These are phyloP conservation scores for Jordanella pulchra DNA, from an alignment of 2,797 vertebrate genomes.

Conservation along the genomic window DNA sequence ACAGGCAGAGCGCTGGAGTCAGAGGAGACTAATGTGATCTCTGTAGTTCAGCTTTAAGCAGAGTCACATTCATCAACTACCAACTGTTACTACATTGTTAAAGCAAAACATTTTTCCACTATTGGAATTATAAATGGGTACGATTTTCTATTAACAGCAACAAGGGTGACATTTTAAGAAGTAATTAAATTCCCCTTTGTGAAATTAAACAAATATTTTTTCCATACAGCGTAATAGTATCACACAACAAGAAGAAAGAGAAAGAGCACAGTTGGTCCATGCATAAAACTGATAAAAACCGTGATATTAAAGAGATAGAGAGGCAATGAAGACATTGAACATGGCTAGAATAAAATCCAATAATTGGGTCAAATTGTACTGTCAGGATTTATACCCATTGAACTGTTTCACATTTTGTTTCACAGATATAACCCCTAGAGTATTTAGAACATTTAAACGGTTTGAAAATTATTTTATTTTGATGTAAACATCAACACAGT, in stretches of 20 bases:
- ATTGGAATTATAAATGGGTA: background rate
- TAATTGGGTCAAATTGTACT: background rate
- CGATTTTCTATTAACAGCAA: background rate
- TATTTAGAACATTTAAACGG: background rate
- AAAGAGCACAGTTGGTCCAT: background rate
- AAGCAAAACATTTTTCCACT: background rate
- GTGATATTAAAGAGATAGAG: background rate
- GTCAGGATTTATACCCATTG: background rate
- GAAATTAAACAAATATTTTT: background rate
- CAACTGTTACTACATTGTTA: background rate
- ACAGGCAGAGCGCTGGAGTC: conserved; percentile 8
- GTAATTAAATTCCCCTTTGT: background rate
- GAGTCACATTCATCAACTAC: background rate
- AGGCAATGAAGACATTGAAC: background rate
- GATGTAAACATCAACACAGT: background rate
- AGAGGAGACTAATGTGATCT: conserved; percentile 19
- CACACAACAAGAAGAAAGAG: background rate
- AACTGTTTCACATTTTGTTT: too few species aligned
- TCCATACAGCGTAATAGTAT: background rate
- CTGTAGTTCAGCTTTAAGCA: background rate
- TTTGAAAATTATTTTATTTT: background rate
- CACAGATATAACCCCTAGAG: background rate
- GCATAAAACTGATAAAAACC: background rate
- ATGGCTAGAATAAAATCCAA: background rate
- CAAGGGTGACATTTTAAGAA: background rate